Evolutionary conservation across 2,113 vertebrate genomes (phyloP), one percentile per base, ranked within the genome.

Genomic region (Stigmatopora nigra): DNA sequence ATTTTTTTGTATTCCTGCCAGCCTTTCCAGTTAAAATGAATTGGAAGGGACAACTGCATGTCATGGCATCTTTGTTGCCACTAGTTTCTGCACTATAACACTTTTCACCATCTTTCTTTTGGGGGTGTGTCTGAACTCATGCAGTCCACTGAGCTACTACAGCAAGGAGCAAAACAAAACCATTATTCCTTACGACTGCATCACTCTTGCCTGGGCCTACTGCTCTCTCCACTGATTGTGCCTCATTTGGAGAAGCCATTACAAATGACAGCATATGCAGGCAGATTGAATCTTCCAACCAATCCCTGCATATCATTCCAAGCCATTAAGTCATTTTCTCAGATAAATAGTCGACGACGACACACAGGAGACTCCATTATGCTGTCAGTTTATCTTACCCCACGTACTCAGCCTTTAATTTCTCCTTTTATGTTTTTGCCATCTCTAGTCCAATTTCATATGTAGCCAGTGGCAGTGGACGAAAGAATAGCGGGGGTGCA

Each of bases 241-340:
- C 55, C 82, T 86, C 78, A 78, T 86, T 88, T 85, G 61, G 31
- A 56, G 31, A 63, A n/a, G 64, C 79, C 75, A 86, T 90, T 86
- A 85, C 69, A 31, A 67, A 75, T 17, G 19, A 15, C 62, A 41
- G 69, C 60, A 84, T 72, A 76, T 65, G 70, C 72, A 45, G 53
- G 77, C 82, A 81, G 82, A 88, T 87, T 87, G 78, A 82, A 64
- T 81, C 82, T 75, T 76, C 79, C 79, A 73, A 73, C 81, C 86
- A 82, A 85, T 81, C 78, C 80, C 79, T 81, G 86, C 87, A 84
- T 84, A 78, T 88, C 73, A 87, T 80, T 78, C 44, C 49, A 62
- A 70, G 62, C 84, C 81, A 86, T 88, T 86, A 86, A 78, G 75
- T 83, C 76, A 84, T 82, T 84, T 83, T 78, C 79, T 78, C 77